Base-by-base conservation (phyloP, 2,113 vertebrate genomes). In the Glaucidium brasilianum region DNA sequence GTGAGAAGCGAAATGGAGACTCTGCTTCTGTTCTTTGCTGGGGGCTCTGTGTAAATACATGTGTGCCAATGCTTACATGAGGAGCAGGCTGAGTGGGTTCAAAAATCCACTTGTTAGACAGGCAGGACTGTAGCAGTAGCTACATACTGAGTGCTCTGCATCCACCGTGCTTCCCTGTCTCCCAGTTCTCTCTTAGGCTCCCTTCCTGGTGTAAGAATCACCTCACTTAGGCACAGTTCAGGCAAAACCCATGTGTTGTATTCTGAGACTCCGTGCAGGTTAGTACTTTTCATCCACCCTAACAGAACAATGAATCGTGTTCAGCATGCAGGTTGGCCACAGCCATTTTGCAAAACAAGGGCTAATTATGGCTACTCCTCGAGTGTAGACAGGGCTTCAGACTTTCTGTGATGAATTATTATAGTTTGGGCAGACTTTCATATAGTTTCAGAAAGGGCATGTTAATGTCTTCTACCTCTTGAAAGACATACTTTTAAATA, bases 391-490 rank as follows among this genome's bases (percentile, higher is more conserved):
- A 76, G 39, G 37, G n/a, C 79, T 86, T 71, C 64, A 64, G 75
- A 52, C 68, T 26, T 75, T 67, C 64, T 88, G 64, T 20, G 47
- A 49, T 64, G n/a, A 91, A 62, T 92, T 94, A 77, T 64, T 86
- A 55, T 29, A 49, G 47, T 10, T 84, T 60, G 72, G 63, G 45
- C 37, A 78, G 82, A 71, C 59, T 66, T 84, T 69, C 27, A 27
- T 81, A 80, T 25, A 35, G 55, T 56, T 94, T 92, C 55, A 22
- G 41, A 93, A 95, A 49, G 68, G 88, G 37, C 76, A 92, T 35
- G 62, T 88, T 95, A 82, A 90, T 67, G 37, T 86, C 82, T 89
- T 91, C 41, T 92, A 96, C 64, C 72, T 92, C 92, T 93, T 81
- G 75, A 88, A 94, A 95, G 82, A 84, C 78, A 87, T 35, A 32